These are phyloP conservation scores for Siniperca undulata DNA, from an alignment of 2,797 vertebrate species.

Conservation along the genomic window DNA sequence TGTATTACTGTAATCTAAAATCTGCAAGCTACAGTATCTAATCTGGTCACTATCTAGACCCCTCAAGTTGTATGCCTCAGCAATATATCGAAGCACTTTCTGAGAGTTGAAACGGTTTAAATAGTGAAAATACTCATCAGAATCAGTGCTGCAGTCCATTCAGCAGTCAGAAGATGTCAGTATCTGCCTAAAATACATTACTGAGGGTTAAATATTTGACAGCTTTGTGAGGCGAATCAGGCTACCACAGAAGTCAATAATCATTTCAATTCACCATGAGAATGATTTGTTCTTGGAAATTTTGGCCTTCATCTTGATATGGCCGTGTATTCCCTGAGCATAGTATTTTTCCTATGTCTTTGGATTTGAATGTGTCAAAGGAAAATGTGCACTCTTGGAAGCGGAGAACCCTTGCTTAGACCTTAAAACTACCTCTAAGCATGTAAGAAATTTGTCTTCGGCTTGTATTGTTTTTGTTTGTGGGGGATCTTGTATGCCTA, in stretches of 20 bases:
- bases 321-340: background rate
- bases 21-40: background rate
- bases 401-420: background rate
- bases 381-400: background rate
- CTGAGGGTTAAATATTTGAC: background rate
- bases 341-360: background rate
- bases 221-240: background rate
- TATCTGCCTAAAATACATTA: conserved; percentile 10
- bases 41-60: background rate
- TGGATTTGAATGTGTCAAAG: conserved; percentile 7
- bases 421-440: conserved; percentile 1
- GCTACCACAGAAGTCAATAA: background rate
- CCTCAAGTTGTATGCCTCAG: background rate
- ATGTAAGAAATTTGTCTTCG: background rate
- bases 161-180: conserved; percentile 78
- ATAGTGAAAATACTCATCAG: background rate
- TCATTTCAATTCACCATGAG: conserved; percentile 6
- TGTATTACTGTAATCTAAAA: background rate
- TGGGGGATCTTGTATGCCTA: background rate
- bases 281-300: background rate
- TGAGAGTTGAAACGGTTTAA: background rate
- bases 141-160: conserved; percentile 52
- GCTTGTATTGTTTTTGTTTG: conserved; percentile 14
- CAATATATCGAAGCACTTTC: conserved; percentile 2
- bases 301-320: background rate